phyloP scores from a whole-genome alignment of 2,113 vertebrate genomes.

The Leiothrix lutea region DNA sequence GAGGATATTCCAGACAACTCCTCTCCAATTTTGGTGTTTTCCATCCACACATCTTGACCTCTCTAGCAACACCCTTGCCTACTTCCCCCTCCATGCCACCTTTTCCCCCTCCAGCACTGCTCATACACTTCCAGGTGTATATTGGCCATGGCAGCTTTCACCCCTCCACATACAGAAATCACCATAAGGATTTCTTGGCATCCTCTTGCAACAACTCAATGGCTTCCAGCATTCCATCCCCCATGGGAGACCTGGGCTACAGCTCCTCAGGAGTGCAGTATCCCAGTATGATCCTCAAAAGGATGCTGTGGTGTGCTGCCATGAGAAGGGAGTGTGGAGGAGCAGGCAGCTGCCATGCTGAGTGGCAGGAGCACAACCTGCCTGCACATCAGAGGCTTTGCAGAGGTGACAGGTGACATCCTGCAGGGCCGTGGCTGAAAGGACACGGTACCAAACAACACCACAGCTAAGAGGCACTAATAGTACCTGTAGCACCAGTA shows the following conservation, averaged over 20 bases:
- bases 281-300: neutral
- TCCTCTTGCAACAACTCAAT: neutral
- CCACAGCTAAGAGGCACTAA: neutral
- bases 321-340: rapidly evolving
- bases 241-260: rapidly evolving
- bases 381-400: neutral
- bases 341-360: rapidly evolving
- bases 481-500: neutral
- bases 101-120: neutral
- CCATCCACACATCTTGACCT: neutral
- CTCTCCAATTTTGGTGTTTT: neutral
- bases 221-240: neutral
- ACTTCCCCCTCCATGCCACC: too few species aligned
- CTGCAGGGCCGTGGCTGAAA: neutral
- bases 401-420: neutral
- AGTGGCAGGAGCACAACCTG: neutral
- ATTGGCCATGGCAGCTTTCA: neutral
- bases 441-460: neutral
- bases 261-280: neutral
- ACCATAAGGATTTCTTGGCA: rapidly evolving
- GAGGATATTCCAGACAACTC: neutral
- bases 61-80: neutral
- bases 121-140: neutral
- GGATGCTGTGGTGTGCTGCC: neutral
- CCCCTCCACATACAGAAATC: neutral